Base-by-base conservation (phyloP, 64 coral and sea anemone species). In the Montipora capricornis region DNA sequence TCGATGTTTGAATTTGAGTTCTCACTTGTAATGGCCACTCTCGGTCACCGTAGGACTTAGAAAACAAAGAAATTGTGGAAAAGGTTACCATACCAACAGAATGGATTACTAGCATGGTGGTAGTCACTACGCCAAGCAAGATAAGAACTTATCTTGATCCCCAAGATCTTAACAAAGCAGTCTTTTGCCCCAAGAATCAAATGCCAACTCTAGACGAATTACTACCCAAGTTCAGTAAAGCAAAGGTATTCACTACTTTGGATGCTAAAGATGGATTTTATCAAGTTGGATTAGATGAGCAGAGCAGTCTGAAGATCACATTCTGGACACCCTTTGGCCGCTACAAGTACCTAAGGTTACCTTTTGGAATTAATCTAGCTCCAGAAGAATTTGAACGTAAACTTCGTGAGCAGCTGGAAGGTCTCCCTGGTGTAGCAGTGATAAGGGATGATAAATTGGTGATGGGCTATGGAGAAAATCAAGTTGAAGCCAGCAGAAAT, bases 311-410 rank as follows among this genome's bases (percentile, higher is more conserved):
- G 11, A 37, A 9, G 9, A 55, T 2, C 5, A 55, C 52, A 10
- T 55, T 55, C 52, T 1, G 52, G 52, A 9, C 52, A 9, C 52
- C 52, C 26, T 79, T 79, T 52, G 77, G 2, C 6, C 77, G 26
- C 77, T 79, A 79, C 20, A 19, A 16, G 8, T 79, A 44, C 17
- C 49, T 79, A 6, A 7, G 77, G 14, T 37, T 79, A 24, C 77
- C 77, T 11, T 79, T 79, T 17, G 44, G 77, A 4, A 5, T 79
- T 16, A 79, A 17, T 17, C 8, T 79, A 37, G 77, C 77, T 24
- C 77, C 77, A 16, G 20, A 79, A 79, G 77, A 79, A 17, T 79
- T 79, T 79, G 77, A 79, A 44, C 9, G 20, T 52, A 46, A 4
- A 19, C 77, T 24, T 4, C 77, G 44, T 7, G 11, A 79, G 6